Evolutionary conservation across 2,888 invertebrate genomes (phyloP).

Genomic region (Drosophila sordidula): DNA sequence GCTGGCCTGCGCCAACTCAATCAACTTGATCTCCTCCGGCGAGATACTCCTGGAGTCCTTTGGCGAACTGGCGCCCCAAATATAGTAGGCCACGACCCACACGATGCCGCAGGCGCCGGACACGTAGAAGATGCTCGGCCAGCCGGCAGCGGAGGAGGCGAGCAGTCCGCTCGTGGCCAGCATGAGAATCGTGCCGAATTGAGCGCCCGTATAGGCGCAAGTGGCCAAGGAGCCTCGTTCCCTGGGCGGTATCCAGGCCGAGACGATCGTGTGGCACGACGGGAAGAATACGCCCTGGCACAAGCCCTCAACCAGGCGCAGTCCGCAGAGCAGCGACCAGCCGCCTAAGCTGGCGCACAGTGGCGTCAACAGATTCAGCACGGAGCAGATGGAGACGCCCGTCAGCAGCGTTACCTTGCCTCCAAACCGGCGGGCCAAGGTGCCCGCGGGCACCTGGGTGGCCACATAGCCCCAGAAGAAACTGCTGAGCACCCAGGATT

Average conservation of each 20-base stretch:
- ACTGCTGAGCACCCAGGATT: slow-evolving; percentile 87
- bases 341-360: slow-evolving; percentile 88
- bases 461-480: slow-evolving; percentile 90
- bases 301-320: slow-evolving; percentile 89
- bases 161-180: slow-evolving; percentile 92
- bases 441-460: slow-evolving; percentile 89
- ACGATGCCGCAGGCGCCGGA: slow-evolving; percentile 88
- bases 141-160: slow-evolving; percentile 88
- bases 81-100: slow-evolving; percentile 89
- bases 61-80: slow-evolving; percentile 89
- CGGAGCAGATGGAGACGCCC: slow-evolving; percentile 87
- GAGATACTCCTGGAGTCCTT: slow-evolving; percentile 88
- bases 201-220: slow-evolving; percentile 90
- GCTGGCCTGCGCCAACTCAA: slow-evolving; percentile 85
- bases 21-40: slow-evolving; percentile 88
- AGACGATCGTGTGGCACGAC: slow-evolving; percentile 88
- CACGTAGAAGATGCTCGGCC: slow-evolving; percentile 92
- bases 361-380: slow-evolving; percentile 89
- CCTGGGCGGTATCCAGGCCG: slow-evolving; percentile 89
- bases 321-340: slow-evolving; percentile 87
- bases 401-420: slow-evolving; percentile 88
- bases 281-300: slow-evolving; percentile 89
- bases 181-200: slow-evolving; percentile 91
- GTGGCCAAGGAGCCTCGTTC: slow-evolving; percentile 89
- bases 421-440: slow-evolving; percentile 89